Base-by-base conservation (phyloP, 2,888 invertebrate genomes). In the Stomorhina lunata region DNA sequence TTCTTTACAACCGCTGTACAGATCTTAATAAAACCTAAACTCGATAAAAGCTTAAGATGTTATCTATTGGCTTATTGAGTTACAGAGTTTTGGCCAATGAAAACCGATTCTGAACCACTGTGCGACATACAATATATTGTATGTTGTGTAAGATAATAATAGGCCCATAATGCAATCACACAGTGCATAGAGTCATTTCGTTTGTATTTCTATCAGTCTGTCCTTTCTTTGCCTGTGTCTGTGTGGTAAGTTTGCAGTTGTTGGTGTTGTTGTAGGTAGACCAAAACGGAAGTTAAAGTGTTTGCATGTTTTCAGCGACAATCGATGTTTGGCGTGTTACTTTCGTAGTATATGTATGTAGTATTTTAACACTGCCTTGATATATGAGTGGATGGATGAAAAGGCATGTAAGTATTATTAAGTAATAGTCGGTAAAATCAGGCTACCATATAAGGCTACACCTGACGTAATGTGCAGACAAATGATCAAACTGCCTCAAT, bases 311-410 rank as follows among this genome's bases (percentile, higher is more conserved):
- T 73, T 66, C 20, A 40, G 40, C 57, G 40, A 68, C 79, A 73
- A 73, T 59, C 66, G 72, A 72, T 61, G 66, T 80, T 61, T 80
- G 66, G 40, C 66, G 79, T 73, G 79, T 66, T 68, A 79, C 65
- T 79, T 72, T 79, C 48, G 59, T 50, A 50, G 50, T 29, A 40
- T 53, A 50, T 77, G 50, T 68, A 68, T 61, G 32, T n/a, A n/a
- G n/a, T n/a, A n/a, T n/a, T n/a, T n/a, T n/a, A n/a, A n/a, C n/a
- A n/a, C 50, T 32, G 15, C 22, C 20, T 40, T 63, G 27, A 43
- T 63, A 61, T 25, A 59, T 34, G 59, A 45, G 12, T 25, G 9
- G 22, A 40, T 6, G 48, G 6, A 6, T 57, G 45, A 55, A 40
- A 17, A 55, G n/a, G 45, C 17, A 17, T 2, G 27, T 17, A 25